phyloP scores from a whole-genome alignment of 2,888 invertebrate genomes.

The Caenorhabditis doughertyi region DNA sequence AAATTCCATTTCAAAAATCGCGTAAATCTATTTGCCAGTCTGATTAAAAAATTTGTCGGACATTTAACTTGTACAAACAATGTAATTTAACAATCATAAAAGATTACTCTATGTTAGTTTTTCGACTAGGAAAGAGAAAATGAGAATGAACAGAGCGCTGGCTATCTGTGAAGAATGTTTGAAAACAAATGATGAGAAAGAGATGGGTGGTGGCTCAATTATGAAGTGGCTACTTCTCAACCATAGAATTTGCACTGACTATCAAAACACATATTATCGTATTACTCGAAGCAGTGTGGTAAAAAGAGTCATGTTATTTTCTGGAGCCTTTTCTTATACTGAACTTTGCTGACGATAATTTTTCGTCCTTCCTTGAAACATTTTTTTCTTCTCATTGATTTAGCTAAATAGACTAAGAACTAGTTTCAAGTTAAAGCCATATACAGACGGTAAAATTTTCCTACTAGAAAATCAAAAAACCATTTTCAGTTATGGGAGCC shows the following conservation, averaged over 20 bases:
- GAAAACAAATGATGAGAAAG: constrained; percentile 41
- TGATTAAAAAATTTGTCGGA: constrained; percentile 29
- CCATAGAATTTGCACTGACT: constrained; percentile 16
- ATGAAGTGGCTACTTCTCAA: constrained; percentile 60
- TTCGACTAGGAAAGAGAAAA: background rate
- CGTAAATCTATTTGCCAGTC: constrained; percentile 38
- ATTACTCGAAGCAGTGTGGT: too few species aligned
- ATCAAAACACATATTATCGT: background rate
- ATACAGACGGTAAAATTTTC: too few species aligned
- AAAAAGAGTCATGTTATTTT: too few species aligned
- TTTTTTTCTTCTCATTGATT: too few species aligned
- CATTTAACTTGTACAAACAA: constrained; percentile 49
- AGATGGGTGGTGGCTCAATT: constrained; percentile 26
- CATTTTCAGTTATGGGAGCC: constrained; percentile 77
- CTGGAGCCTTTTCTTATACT: too few species aligned
- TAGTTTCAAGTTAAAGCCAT: too few species aligned
- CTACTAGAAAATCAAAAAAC: background rate
- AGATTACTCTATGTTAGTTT: constrained; percentile 6
- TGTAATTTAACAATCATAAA: constrained; percentile 10
- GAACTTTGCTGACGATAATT: too few species aligned
- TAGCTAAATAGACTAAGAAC: too few species aligned
- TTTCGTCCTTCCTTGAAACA: too few species aligned
- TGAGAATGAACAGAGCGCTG: background rate
- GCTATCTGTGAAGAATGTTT: constrained; percentile 39
- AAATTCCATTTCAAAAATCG: constrained; percentile 36